Conservation (phyloP, 1,140 invertebrate genomes). For the Macrostomum lignano region DNA sequence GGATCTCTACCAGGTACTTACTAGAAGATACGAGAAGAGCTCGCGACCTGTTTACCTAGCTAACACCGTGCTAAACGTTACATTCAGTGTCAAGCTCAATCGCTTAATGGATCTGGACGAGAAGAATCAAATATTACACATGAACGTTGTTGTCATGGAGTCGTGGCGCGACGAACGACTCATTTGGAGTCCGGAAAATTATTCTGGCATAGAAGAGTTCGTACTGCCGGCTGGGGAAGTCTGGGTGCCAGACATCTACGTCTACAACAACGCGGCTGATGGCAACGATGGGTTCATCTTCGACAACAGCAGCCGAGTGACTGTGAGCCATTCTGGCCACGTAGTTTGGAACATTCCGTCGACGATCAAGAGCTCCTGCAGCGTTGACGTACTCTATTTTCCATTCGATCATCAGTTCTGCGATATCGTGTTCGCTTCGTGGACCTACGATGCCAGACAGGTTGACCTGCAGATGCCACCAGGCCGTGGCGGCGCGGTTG, state of each 20-base stretch:
- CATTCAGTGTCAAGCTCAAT: too few relatives aligned
- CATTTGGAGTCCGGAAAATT: slow-evolving; percentile 32
- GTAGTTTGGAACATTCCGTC: too few relatives aligned
- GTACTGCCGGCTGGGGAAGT: too few relatives aligned
- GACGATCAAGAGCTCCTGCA: slow-evolving; percentile 30
- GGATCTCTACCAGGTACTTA: too few relatives aligned
- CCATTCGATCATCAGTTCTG: slow-evolving; percentile 31
- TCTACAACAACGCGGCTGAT: neutral
- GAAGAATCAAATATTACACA: too few relatives aligned
- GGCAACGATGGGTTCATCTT: neutral
- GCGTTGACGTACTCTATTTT: slow-evolving; percentile 30
- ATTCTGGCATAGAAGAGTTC: slow-evolving; percentile 37
- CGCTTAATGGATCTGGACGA: too few relatives aligned
- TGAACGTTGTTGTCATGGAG: neutral
- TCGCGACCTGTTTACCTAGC: too few relatives aligned
- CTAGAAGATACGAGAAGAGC: too few relatives aligned
- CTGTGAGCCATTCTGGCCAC: too few relatives aligned
- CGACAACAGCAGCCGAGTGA: slow-evolving; percentile 15
- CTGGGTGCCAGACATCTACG: slow-evolving; percentile 36
- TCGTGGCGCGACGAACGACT: neutral
- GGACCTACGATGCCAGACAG: slow-evolving; percentile 7
- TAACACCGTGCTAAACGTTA: too few relatives aligned
- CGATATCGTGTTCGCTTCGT: slow-evolving; percentile 37
- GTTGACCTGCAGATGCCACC: slow-evolving; percentile 5
- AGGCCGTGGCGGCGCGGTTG: too few relatives aligned